Conservation (phyloP, 1,140 invertebrate genomes). For the Rhynchophorus ferrugineus region DNA sequence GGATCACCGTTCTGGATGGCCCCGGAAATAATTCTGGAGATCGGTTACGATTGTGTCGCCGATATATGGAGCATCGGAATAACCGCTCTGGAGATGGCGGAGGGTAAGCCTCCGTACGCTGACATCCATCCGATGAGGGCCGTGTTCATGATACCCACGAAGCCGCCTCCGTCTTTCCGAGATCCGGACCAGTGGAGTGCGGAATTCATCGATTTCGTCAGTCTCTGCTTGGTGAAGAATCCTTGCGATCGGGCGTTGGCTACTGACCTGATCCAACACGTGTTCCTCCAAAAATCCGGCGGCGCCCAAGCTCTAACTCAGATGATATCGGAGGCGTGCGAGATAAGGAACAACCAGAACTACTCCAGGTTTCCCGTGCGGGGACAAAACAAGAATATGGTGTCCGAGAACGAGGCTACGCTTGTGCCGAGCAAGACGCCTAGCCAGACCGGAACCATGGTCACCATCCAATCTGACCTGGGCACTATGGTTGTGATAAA, state of each 20-base stretch:
- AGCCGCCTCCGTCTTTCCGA: conserved; percentile 95
- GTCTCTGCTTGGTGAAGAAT: conserved; percentile 85
- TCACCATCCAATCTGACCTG: conserved; percentile 67
- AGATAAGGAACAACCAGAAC: conserved; percentile 78
- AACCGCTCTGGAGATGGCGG: conserved; percentile 98
- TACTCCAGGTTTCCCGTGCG: conserved; percentile 43
- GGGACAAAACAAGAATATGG: conserved; percentile 28
- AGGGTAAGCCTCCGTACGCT: conserved; percentile 96
- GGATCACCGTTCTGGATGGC: conserved; percentile 99
- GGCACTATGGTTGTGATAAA: conserved; percentile 92
- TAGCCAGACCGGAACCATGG: conserved; percentile 54
- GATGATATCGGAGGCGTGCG: conserved; percentile 89
- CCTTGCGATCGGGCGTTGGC: conserved; percentile 93
- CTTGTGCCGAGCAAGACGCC: conserved; percentile 47
- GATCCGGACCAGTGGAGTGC: conserved; percentile 94
- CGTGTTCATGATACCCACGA: conserved; percentile 99
- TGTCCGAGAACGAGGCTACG: conserved; percentile 42
- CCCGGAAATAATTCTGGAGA: conserved; percentile 96
- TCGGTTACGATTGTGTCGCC: conserved; percentile 97
- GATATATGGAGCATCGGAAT: conserved; percentile 99
- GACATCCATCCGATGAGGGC: conserved; percentile 99
- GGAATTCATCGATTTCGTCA: conserved; percentile 97
- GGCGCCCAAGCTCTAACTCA: conserved; percentile 73
- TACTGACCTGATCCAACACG: conserved; percentile 80
- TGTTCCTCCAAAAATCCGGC: conserved; percentile 78